Base-by-base conservation (phyloP, 1,140 invertebrate species). In the Battus philenor region DNA sequence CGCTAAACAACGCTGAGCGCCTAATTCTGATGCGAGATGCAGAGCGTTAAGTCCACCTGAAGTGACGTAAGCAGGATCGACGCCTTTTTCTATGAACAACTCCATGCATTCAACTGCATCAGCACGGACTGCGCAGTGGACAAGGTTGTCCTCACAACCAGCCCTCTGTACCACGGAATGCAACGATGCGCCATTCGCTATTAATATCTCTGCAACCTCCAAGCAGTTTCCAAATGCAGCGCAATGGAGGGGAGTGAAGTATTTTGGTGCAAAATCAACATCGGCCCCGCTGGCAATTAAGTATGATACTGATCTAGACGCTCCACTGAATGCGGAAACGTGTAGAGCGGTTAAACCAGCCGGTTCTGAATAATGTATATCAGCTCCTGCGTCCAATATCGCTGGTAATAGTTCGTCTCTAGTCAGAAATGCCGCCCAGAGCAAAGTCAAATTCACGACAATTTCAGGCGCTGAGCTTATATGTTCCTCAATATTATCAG, bases 11-110 rank as follows among this genome's bases (percentile, higher is more conserved):
- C 83, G 71, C 5, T 81, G 59, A 18, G 90, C 82, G 4, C 88
- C 88, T n/a, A 88, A 66, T 48, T 90, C 89, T 10, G 89, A 87
- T 0, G 87, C 88, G 24, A 91, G 76, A 64, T 91, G 90, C 22
- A 91, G 75, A 1, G 90, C 88, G 2, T 89, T 88, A 2, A 87
- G 77, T 9, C 90, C 90, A 4, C 73, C 76, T 2, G 79, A 70
- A 10, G 89, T 89, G 1, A 87, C 67, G 17, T 86, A 82, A 44
- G 89, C 85, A 1, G 90, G 67, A 33, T 86, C 80, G 0, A 86
- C 74, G 46, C 88, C 89, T 39, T 81, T 74, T 24, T 87, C 68
- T 4, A 89, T 83, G 32, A 91, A 74, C 1, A 90, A 51, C 46
- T 87, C 77, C 36, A 91, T 74, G 44, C 90, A 90, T 32, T 89